Percentiles rank a stretch among this genome's conserved stretches.
These are phyloP conservation scores for Ormyrus rosae DNA, from an alignment of 2,888 invertebrate genomes.

Conservation along the genomic window DNA sequence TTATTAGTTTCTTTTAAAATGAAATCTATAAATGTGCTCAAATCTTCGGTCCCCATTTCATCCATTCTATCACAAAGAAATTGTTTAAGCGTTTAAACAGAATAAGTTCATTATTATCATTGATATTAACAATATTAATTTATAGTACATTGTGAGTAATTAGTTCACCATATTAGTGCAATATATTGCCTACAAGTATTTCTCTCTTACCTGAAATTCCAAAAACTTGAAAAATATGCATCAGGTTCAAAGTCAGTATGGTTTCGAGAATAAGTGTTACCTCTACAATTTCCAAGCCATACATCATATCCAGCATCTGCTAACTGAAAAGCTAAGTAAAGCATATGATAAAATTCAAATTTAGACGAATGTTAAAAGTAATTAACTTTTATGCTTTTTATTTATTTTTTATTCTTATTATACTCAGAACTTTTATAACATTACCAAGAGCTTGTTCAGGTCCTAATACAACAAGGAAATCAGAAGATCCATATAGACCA, in stretches of 20 bases:
- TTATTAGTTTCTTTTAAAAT: background rate
- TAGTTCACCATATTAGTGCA: no score
- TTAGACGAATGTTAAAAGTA: no score
- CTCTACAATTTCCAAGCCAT: slow-evolving; percentile 29
- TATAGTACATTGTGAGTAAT: background rate
- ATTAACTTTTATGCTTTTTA: no score
- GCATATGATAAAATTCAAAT: no score
- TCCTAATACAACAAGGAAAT: background rate
- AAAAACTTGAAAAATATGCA: background rate
- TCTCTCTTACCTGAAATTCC: slow-evolving; percentile 15
- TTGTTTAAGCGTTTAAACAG: background rate
- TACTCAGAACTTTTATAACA: background rate
- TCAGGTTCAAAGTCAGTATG: background rate
- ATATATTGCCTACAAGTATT: background rate
- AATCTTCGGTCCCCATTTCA: slow-evolving; percentile 5
- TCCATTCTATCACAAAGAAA: background rate
- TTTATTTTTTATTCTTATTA: no score
- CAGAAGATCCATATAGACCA: slow-evolving; percentile 4
- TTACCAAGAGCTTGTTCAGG: slow-evolving; percentile 11
- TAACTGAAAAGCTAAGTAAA: background rate
- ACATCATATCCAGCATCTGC: slow-evolving; percentile 29
- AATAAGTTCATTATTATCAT: background rate
- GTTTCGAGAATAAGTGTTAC: slow-evolving; percentile 12
- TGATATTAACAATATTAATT: background rate
- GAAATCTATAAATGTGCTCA: background rate